Evolutionary conservation across 2,113 vertebrate species (phyloP).

Genomic region (Saguinus midas): DNA sequence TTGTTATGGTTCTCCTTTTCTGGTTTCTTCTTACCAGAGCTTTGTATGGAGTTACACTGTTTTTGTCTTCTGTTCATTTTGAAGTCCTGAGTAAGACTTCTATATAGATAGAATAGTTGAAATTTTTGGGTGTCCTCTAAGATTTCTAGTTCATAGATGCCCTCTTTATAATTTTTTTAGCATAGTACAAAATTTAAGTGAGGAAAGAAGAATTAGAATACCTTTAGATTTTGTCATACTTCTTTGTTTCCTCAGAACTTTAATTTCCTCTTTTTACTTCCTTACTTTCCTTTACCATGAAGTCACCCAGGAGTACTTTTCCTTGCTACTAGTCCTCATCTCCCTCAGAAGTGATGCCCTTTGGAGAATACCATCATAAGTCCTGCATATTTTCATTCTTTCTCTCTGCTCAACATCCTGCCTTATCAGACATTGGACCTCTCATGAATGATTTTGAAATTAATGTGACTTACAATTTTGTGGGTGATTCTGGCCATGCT

Average conservation of each 20-base stretch:
- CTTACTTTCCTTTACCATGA: background rate
- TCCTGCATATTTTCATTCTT: background rate
- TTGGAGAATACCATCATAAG: too few relatives aligned
- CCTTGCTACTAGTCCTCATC: background rate
- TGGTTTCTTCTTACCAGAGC: background rate
- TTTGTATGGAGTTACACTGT: background rate
- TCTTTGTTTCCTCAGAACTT: background rate
- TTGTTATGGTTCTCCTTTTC: background rate
- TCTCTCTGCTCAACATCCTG: background rate
- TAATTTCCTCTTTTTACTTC: background rate
- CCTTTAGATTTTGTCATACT: background rate
- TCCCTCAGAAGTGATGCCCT: background rate
- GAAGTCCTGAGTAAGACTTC: background rate
- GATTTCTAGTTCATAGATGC: background rate
- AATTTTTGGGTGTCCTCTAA: background rate
- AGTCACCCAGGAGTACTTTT: background rate
- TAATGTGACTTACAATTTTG: background rate
- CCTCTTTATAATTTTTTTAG: background rate
- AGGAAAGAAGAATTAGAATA: background rate
- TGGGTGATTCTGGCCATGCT: background rate
- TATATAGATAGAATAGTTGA: background rate
- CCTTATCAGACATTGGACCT: background rate
- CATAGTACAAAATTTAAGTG: background rate
- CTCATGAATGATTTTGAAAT: background rate
- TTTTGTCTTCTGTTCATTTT: background rate